Base-by-base conservation (phyloP, 1,140 invertebrate genomes). In the Pachyrhynchus sulphureomaculatus region DNA sequence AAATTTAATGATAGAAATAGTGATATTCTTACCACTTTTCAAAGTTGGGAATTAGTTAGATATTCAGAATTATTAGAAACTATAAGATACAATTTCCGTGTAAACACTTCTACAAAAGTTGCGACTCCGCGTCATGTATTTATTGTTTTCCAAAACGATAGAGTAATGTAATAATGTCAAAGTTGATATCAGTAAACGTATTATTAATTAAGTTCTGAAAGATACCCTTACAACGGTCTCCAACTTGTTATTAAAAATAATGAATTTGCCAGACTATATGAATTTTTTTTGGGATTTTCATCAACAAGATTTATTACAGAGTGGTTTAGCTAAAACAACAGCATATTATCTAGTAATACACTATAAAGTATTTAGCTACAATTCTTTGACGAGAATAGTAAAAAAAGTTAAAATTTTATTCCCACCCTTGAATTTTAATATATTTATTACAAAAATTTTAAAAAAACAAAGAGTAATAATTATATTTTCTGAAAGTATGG, bases 171-270 rank as follows among this genome's bases (percentile, higher is more conserved):
- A 33, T 23, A 42, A 61, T 17, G 17, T n/a, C 13, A 13, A 52
- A 13, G 8, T 13, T 32, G 47, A 59, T 59, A 33, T 45, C 10
- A 39, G 44, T 49, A 37, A 39, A n/a, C 33, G n/a, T 15, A 42
- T 42, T 55, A 34, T 56, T 18, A 56, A 32, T 24, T 47, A 49
- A 58, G 49, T 8, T 68, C 63, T 12, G 62, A 72, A 44, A 41
- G 21, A 15, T 73, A 65, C 64, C 72, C 72, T 9, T 72, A 74
- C 53, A 62, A 75, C 20, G 61, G 72, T 62, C 39, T 72, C 23
- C 60, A 70, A 60, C 26, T 67, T 6, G 44, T 64, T 33, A 70
- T 29, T 3, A 29, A 29, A 29, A 29, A 29, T 10, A 29, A 61
- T 56, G 21, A 34, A 4, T 34, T 58, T 9, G 39, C 68, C 72